Percentiles rank a stretch among this genome's conserved stretches.
phyloP scores from a whole-genome alignment of 2,888 invertebrate genomes.

The Lycaena phlaeas region DNA sequence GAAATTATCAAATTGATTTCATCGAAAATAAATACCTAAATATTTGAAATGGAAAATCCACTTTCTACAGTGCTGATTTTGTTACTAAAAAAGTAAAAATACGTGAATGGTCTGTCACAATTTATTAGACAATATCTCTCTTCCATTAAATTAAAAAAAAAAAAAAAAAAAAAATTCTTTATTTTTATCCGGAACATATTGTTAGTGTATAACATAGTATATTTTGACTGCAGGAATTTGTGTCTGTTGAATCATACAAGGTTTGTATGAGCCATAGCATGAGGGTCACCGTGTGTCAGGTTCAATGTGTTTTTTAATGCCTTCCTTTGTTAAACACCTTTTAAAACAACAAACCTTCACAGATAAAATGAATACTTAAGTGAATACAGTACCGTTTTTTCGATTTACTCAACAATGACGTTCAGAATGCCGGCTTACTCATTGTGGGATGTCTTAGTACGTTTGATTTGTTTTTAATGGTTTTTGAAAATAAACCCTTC shows the following conservation, averaged over 20 bases:
- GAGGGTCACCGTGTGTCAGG: slow-evolving; percentile 48
- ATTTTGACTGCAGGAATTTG: slow-evolving; percentile 6
- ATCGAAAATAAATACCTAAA: too few relatives aligned
- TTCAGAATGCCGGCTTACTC: neutral
- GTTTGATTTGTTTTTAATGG: neutral
- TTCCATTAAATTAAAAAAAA: too few relatives aligned
- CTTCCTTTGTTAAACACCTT: slow-evolving; percentile 39
- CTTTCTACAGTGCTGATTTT: too few relatives aligned
- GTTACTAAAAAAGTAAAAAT: too few relatives aligned
- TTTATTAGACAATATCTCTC: too few relatives aligned
- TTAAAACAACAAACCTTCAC: slow-evolving; percentile 49
- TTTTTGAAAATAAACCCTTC: neutral
- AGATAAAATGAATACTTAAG: slow-evolving; percentile 45
- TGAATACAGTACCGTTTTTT: slow-evolving; percentile 28
- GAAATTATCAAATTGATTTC: too few relatives aligned
- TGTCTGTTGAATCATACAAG: slow-evolving; percentile 33
- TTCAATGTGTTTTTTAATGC: slow-evolving; percentile 53
- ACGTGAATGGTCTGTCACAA: too few relatives aligned
- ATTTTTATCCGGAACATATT: neutral
- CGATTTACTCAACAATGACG: slow-evolving; percentile 2
- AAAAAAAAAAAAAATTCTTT: too few relatives aligned
- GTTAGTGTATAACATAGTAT: neutral
- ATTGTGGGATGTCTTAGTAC: neutral
- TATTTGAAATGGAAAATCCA: too few relatives aligned
- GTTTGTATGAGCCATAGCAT: slow-evolving; percentile 29